Evolutionary conservation across 2,797 vertebrate species (phyloP).

Genomic region (Chelmon rostratus): DNA sequence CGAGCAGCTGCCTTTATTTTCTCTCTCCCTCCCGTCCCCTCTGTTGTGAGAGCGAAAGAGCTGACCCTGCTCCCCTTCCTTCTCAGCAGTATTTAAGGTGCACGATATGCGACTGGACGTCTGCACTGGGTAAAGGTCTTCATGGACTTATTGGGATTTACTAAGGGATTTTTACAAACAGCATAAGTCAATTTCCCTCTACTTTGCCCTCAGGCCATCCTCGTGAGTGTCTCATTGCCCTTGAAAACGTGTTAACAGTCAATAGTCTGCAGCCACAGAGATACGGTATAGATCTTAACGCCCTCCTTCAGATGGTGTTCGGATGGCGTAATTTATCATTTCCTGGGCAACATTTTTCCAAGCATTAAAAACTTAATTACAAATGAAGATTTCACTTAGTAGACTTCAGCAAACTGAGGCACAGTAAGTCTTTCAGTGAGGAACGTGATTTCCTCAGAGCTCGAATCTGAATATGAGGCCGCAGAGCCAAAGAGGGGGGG

Average conservation of each 20-base stretch:
- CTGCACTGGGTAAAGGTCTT: slow-evolving; percentile 73
- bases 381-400: slow-evolving; percentile 32
- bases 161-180: slow-evolving; percentile 72
- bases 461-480: slow-evolving; percentile 69
- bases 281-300: slow-evolving; percentile 63
- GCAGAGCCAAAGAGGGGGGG: slow-evolving; percentile 65
- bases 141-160: slow-evolving; percentile 79
- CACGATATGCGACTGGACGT: slow-evolving; percentile 70
- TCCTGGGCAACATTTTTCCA: slow-evolving; percentile 31
- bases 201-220: slow-evolving; percentile 66
- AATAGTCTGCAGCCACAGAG: slow-evolving; percentile 58
- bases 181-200: slow-evolving; percentile 70
- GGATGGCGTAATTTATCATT: slow-evolving; percentile 49
- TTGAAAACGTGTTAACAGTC: slow-evolving; percentile 77
- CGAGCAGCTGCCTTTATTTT: slow-evolving; percentile 87
- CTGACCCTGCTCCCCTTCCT: slow-evolving; percentile 60
- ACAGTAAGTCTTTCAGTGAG: slow-evolving; percentile 52
- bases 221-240: slow-evolving; percentile 67
- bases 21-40: slow-evolving; percentile 49
- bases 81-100: slow-evolving; percentile 69
- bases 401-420: slow-evolving; percentile 44
- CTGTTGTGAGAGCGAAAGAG: slow-evolving; percentile 59
- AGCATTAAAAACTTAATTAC: slow-evolving; percentile 25
- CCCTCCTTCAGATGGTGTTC: slow-evolving; percentile 47
- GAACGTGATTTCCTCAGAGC: slow-evolving; percentile 55